These are phyloP conservation scores for Drosophila setifemur DNA, from an alignment of 1,140 invertebrate species.

Conservation along the genomic window DNA sequence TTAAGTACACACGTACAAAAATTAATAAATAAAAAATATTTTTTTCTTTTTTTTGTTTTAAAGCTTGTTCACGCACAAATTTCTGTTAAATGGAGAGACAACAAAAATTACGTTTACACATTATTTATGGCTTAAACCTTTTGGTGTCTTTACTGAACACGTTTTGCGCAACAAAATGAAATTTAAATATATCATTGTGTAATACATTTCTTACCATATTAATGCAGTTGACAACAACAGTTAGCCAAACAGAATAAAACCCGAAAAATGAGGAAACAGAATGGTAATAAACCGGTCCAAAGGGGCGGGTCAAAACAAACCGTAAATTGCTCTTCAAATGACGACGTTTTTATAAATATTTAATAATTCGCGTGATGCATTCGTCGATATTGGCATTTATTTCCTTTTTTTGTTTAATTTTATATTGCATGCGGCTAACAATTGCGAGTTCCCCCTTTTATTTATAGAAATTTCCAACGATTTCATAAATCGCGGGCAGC, in stretches of 20 bases:
- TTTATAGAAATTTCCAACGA: constrained; percentile 25
- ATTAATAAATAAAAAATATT: constrained; percentile 24
- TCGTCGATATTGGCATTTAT: background rate
- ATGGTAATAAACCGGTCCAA: constrained; percentile 30
- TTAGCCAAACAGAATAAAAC: constrained; percentile 44
- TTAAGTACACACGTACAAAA: constrained; percentile 16
- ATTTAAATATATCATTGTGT: constrained; percentile 4
- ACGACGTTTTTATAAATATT: constrained; percentile 50
- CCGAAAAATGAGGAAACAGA: constrained; percentile 28
- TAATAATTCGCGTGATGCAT: constrained; percentile 39
- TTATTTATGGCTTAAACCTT: constrained; percentile 24
- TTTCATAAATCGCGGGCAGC: constrained; percentile 35
- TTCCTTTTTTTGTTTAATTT: constrained; percentile 3
- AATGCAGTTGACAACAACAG: constrained; percentile 39
- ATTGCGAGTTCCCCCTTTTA: constrained; percentile 27
- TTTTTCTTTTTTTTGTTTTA: constrained; percentile 9
- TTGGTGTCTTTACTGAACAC: background rate
- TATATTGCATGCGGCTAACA: constrained; percentile 40
- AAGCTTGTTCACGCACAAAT: constrained; percentile 29
- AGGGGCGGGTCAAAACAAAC: constrained; percentile 45
- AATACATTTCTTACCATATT: constrained; percentile 7
- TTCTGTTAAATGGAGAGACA: constrained; percentile 33
- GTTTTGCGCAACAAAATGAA: background rate
- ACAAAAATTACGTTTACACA: constrained; percentile 2
- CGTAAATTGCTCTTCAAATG: constrained; percentile 38